Evolutionary conservation across 2,797 vertebrate genomes (phyloP), one percentile per base, ranked within the genome.

Genomic region (Spatula clypeata): DNA sequence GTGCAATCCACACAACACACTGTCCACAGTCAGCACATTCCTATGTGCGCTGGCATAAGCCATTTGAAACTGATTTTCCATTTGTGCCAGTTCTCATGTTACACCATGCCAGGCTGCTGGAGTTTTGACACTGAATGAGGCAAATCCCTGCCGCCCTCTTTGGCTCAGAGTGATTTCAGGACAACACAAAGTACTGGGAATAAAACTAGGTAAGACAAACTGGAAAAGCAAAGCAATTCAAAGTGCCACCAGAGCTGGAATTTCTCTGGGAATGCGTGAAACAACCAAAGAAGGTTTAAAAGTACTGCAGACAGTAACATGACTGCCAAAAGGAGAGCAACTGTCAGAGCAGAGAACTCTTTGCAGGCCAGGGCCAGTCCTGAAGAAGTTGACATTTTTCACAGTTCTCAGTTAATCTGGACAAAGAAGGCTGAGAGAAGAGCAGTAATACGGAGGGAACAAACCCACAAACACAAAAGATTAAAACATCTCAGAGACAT

Each of bases 51-150:
- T 83, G 79, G 94, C 91, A 89, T 14, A 57, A 97, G 84, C 29
- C 75, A 58, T 74, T 93, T 29, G 69, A 92, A 96, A 86, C 72
- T 51, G 64, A 93, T 96, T 97, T 95, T 97, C 94, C 91, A 93
- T 92, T 61, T 94, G 67, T 65, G 82, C 92, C 86, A 77, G 0
- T 86, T 92, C 91, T 95, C 94, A 92, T 51, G 40, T 94, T 94
- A 91, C 88, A 91, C 60, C 23, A 32, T 94, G 80, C 84, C 94
- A 93, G 79, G 81, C 49, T 62, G 62, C 61, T 94, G 54, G 53
- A 89, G 86, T 60, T 80, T 71, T 84, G 91, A 80, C 81, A 86
- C 79, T 73, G 75, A 91, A 87, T 32, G 71, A 91, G 57, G 67
- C 84, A 95, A 91, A 94, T 75, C 93, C 71, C 77, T 82, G 94